These are phyloP conservation scores for Syngnathoides biaculeatus DNA, from an alignment of 2,113 vertebrate species.

Conservation along the genomic window DNA sequence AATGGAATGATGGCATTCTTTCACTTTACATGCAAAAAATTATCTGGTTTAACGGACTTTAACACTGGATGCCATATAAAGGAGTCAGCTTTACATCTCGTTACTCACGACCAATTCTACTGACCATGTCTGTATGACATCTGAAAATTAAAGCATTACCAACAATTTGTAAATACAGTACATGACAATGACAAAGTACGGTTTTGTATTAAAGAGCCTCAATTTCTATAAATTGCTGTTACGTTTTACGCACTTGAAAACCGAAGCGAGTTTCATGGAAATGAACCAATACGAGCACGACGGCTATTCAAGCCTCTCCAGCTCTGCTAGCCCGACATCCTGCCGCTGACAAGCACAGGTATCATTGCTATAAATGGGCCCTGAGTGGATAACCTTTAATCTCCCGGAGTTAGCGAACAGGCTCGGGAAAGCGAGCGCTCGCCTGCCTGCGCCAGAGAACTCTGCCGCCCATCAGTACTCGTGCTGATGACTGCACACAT, in stretches of 20 bases:
- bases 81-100: too few species aligned
- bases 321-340: constrained; percentile 14
- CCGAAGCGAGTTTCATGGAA: not conserved
- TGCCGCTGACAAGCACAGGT: constrained; percentile 29
- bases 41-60: too few species aligned
- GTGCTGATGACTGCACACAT: constrained; percentile 14
- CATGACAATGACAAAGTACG: not conserved
- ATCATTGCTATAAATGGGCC: constrained; percentile 41
- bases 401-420: constrained; percentile 46
- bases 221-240: constrained; percentile 3
- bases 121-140: too few species aligned
- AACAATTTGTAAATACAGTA: not conserved
- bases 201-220: not conserved
- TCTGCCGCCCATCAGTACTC: constrained; percentile 40
- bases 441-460: constrained; percentile 25
- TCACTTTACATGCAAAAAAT: too few species aligned
- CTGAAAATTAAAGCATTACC: not conserved
- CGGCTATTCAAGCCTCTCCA: constrained; percentile 19
- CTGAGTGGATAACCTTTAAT: constrained; percentile 45
- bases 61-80: too few species aligned
- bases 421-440: constrained; percentile 10
- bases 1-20: too few species aligned
- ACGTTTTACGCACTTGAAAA: constrained; percentile 7
- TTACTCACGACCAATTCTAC: too few species aligned
- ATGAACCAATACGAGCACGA: constrained; percentile 13